Evolutionary conservation across 2,888 invertebrate species (phyloP).

Genomic region (Scaeva pyrastri): DNA sequence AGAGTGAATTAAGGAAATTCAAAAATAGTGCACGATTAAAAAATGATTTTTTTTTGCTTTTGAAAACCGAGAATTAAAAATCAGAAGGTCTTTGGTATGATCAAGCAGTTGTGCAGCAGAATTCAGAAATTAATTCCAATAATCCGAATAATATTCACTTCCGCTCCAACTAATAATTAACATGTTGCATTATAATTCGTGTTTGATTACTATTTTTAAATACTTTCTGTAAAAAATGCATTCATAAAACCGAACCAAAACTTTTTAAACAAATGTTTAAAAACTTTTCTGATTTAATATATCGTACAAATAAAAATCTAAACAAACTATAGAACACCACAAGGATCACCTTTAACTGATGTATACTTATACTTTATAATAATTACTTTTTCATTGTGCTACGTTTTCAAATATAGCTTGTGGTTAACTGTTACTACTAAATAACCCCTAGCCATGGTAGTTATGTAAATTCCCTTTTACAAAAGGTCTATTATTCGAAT

Average conservation of each 20-base stretch:
- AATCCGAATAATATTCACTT: too few relatives aligned
- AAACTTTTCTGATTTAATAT: not conserved
- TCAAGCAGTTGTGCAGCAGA: too few relatives aligned
- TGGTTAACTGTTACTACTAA: slow-evolving; percentile 14
- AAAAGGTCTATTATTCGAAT: slow-evolving; percentile 35
- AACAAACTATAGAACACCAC: not conserved
- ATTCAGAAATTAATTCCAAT: too few relatives aligned
- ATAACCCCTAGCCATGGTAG: slow-evolving; percentile 17
- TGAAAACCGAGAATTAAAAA: too few relatives aligned
- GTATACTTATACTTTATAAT: slow-evolving; percentile 7
- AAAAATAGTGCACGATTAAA: too few relatives aligned
- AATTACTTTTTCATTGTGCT: slow-evolving; percentile 38
- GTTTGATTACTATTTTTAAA: too few relatives aligned
- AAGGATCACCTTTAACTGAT: not conserved
- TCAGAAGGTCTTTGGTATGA: too few relatives aligned
- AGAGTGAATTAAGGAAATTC: too few relatives aligned
- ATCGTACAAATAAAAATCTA: not conserved
- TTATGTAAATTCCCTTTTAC: slow-evolving; percentile 14
- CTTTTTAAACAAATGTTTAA: not conserved
- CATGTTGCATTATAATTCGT: too few relatives aligned
- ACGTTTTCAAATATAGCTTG: slow-evolving; percentile 9
- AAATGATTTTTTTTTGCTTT: too few relatives aligned
- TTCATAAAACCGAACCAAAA: not conserved
- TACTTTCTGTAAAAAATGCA: too few relatives aligned
- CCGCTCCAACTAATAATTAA: too few relatives aligned